Evolutionary conservation across 30 jellyfish, hydroid and myxozoan species (phyloP), one percentile per base, ranked within the genome.

Genomic region (Chironex yamaguchii): DNA sequence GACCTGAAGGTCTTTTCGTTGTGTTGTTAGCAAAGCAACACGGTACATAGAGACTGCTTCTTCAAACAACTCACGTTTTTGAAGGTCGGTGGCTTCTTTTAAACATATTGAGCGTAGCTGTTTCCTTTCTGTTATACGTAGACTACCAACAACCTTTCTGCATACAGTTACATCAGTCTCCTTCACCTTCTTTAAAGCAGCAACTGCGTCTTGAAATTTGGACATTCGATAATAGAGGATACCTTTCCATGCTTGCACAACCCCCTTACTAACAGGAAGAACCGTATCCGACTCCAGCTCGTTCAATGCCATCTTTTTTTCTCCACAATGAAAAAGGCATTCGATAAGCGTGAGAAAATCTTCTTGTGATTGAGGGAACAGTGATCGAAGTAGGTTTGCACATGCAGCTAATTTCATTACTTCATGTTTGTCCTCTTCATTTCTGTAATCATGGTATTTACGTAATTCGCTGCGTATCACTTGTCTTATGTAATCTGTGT

Each of bases 1-100:
- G 24, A 83, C 35, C 30, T 71, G 91, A 12, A 75, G 35, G 62
- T 84, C 92, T 52, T 83, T 76, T 22, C 74, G 35, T 24, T 80
- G 82, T 26, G 81, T 50, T 24, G 70, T 35, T 28, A 64, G 31
- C 71, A 86, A 4, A 2, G 97, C 97, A 1, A 90, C 79, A 48
- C 29, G 54, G 36, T 82, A 90, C 79, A 75, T 80, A 50, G 78
- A 63, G 2, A 58, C 63, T 36, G 96, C 95, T 30, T 76, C 92
- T 0, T 80, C 70, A 64, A 80, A 54, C 34, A 71, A 70, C 48
- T 70, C 81, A 0, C 31, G 80, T 42, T 90, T 91, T 64, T 48
- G 29, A n/a, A 58, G 62, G 17, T 34, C 64, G 26, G 50, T 58
- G 13, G 92, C 97, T 32, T 82, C 75, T 21, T 31, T 52, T 48